Evolutionary conservation across 2,797 vertebrate species (phyloP).

Genomic region (Thamnophis elegans): DNA sequence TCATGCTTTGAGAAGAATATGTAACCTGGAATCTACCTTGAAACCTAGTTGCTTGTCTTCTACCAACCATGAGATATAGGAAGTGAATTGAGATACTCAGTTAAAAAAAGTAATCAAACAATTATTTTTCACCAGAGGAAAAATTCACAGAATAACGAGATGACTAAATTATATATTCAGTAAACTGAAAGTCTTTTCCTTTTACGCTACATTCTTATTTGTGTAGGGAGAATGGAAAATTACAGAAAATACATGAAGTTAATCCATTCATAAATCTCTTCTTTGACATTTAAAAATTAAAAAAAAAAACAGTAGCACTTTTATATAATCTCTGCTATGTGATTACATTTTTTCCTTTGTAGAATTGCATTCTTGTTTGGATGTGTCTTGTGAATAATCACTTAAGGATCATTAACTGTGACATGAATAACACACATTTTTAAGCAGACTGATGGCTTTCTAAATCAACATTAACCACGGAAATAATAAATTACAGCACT

Average conservation of each 20-base stretch:
- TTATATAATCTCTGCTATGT: not conserved
- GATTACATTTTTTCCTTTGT: not conserved
- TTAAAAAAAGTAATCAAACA: not conserved
- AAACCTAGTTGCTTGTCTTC: not conserved
- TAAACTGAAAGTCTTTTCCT: not conserved
- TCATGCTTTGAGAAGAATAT: not conserved
- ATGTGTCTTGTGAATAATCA: not conserved
- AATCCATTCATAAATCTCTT: not conserved
- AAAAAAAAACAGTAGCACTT: not conserved
- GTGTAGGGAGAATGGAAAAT: not conserved
- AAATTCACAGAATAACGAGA: not conserved
- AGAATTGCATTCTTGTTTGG: constrained; percentile 13
- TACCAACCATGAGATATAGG: not conserved
- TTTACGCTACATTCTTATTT: not conserved
- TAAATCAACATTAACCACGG: not conserved
- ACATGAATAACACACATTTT: not conserved
- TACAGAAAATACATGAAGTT: not conserved
- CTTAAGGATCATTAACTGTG: constrained; percentile 13
- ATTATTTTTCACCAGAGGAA: not conserved
- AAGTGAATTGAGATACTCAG: not conserved
- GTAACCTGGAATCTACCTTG: not conserved
- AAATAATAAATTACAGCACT: not conserved
- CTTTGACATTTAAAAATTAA: not conserved
- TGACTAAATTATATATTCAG: not conserved
- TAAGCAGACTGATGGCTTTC: constrained; percentile 19